Percentiles rank a stretch among this genome's conserved stretches.
These are phyloP conservation scores for Cryptops parisi DNA, from an alignment of 2,888 invertebrate species.

Conservation along the genomic window DNA sequence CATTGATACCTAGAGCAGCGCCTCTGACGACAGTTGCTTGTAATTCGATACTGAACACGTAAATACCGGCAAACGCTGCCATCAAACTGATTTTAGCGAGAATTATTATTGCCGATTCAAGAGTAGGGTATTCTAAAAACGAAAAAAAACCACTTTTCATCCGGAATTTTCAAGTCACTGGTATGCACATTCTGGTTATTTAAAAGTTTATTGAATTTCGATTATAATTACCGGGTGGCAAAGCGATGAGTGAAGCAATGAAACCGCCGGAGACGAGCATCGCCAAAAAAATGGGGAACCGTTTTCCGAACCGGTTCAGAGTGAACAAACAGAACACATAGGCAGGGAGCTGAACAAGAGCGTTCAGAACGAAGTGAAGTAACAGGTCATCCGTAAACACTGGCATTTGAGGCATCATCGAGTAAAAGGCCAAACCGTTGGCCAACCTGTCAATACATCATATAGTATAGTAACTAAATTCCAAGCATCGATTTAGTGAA, in stretches of 20 bases:
- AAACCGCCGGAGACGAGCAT: not conserved
- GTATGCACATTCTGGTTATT: too few relatives aligned
- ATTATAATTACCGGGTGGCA: constrained; percentile 9
- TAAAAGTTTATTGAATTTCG: too few relatives aligned
- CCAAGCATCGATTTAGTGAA: not conserved
- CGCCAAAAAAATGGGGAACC: not conserved
- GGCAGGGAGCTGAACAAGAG: constrained; percentile 5
- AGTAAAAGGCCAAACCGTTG: constrained; percentile 6
- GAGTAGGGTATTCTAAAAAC: too few relatives aligned
- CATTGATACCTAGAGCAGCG: not conserved
- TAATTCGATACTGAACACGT: constrained; percentile 6
- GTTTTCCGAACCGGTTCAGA: constrained; percentile 5
- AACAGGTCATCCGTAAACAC: not conserved
- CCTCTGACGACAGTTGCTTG: constrained; percentile 2
- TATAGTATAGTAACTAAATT: not conserved
- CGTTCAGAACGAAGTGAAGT: constrained; percentile 2
- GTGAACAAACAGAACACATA: constrained; percentile 7
- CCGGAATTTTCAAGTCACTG: too few relatives aligned
- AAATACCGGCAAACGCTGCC: not conserved
- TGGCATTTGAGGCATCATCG: not conserved
- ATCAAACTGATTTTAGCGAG: not conserved
- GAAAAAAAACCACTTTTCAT: too few relatives aligned
- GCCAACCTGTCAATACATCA: constrained; percentile 4
- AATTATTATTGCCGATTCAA: too few relatives aligned
- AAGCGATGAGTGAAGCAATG: not conserved